Evolutionary conservation across 2,888 invertebrate species (phyloP).

Genomic region (Achlya flavicornis): DNA sequence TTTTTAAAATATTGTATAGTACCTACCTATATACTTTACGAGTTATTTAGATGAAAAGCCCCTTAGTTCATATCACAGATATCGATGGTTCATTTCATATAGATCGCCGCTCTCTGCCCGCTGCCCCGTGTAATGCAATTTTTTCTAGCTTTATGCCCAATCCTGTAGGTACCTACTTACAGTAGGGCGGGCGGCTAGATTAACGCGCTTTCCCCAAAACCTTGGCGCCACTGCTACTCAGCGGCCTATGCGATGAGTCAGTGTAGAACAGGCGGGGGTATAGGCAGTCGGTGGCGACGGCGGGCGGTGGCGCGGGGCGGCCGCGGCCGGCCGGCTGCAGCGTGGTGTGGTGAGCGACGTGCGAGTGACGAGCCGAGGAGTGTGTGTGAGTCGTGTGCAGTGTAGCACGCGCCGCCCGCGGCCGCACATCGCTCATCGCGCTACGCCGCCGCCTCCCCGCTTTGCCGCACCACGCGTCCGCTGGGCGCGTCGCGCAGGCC

Average conservation of each 20-base stretch:
- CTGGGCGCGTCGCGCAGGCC: conserved; percentile 83
- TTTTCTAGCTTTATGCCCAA: no score
- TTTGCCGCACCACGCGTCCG: conserved; percentile 83
- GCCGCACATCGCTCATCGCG: conserved; percentile 77
- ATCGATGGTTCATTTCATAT: no score
- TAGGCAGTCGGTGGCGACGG: no score
- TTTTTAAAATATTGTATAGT: no score
- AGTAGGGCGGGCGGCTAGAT: no score
- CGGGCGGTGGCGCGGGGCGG: conserved; percentile 38
- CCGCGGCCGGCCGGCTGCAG: conserved; percentile 42
- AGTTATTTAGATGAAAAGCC: no score
- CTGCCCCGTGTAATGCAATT: no score
- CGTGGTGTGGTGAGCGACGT: conserved; percentile 35
- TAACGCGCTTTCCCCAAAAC: conserved; percentile 24
- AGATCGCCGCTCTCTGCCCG: no score
- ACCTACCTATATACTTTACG: no score
- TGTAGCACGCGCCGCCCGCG: conserved; percentile 81
- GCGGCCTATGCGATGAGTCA: conserved; percentile 37
- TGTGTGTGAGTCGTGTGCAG: conserved; percentile 68
- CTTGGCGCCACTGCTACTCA: conserved; percentile 23
- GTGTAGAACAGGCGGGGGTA: conserved; percentile 42
- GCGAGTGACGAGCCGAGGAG: conserved; percentile 27
- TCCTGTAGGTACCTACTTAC: no score
- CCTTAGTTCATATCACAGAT: no score
- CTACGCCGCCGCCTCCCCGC: conserved; percentile 80